Conservation (phyloP, 2,113 vertebrate species). For the Sinocyclocheilus anophthalmus region DNA sequence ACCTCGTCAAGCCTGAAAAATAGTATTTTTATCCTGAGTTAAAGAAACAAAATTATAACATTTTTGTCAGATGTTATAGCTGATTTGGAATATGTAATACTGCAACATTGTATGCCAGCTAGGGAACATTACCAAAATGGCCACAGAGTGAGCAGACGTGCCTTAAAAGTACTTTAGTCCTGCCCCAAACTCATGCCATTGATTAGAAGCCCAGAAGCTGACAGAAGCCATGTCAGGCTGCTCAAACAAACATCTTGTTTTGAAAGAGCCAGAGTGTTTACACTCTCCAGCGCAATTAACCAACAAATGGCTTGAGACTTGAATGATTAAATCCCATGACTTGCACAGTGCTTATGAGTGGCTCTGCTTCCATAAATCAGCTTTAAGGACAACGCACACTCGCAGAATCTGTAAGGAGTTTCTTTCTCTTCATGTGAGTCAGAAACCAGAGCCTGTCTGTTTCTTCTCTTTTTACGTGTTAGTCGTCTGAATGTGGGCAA, state of each 20-base stretch:
- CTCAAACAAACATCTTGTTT: background rate
- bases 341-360: background rate
- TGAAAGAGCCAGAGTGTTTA: background rate
- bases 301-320: background rate
- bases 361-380: background rate
- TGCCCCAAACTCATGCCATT: background rate
- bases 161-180: background rate
- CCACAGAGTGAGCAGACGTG: background rate
- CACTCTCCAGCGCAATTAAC: background rate
- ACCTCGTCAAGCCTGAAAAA: background rate
- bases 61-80: background rate
- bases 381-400: background rate
- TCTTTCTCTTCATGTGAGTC: slow-evolving; percentile 9
- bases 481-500: slow-evolving; percentile 4
- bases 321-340: slow-evolving; percentile 8
- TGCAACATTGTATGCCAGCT: background rate
- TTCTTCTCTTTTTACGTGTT: slow-evolving; percentile 17
- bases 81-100: background rate
- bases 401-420: slow-evolving; percentile 39
- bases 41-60: background rate
- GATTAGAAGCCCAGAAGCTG: background rate
- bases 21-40: background rate
- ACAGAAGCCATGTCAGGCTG: background rate
- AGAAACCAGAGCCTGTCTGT: background rate
- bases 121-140: background rate